These are phyloP conservation scores for Lamprotornis superbus DNA, from an alignment of 2,113 vertebrate genomes.

Conservation along the genomic window DNA sequence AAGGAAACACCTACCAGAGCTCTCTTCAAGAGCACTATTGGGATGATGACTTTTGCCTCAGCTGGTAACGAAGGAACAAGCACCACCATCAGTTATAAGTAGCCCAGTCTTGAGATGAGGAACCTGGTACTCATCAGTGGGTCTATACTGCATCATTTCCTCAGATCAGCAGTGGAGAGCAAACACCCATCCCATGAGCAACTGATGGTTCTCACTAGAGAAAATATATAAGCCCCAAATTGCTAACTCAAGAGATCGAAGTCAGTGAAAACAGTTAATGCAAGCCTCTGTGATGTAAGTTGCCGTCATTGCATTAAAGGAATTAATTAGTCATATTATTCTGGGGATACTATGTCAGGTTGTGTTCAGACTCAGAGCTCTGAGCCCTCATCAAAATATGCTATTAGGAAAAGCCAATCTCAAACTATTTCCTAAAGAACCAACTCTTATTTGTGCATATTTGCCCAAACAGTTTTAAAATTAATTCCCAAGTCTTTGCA, in stretches of 20 bases:
- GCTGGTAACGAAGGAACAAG: neutral
- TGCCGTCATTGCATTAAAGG: neutral
- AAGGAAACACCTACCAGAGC: neutral
- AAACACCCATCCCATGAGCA: neutral
- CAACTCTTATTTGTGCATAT: neutral
- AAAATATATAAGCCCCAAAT: neutral
- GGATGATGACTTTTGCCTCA: neutral
- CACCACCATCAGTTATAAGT: neutral
- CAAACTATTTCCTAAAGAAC: neutral
- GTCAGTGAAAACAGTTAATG: neutral
- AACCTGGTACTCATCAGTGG: neutral
- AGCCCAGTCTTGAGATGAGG: neutral
- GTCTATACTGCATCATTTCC: neutral
- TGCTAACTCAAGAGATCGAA: neutral
- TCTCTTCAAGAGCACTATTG: neutral
- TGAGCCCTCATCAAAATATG: neutral
- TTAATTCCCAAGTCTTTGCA: neutral
- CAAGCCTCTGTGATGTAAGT: neutral
- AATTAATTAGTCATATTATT: neutral
- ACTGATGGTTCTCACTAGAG: neutral
- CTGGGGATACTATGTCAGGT: neutral
- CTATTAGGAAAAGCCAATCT: neutral
- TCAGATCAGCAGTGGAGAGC: neutral
- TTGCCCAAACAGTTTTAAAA: constrained; percentile 9
- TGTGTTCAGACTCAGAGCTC: neutral